These are phyloP conservation scores for Periophthalmus modestus DNA, from an alignment of 2,113 vertebrate genomes.

Conservation along the genomic window DNA sequence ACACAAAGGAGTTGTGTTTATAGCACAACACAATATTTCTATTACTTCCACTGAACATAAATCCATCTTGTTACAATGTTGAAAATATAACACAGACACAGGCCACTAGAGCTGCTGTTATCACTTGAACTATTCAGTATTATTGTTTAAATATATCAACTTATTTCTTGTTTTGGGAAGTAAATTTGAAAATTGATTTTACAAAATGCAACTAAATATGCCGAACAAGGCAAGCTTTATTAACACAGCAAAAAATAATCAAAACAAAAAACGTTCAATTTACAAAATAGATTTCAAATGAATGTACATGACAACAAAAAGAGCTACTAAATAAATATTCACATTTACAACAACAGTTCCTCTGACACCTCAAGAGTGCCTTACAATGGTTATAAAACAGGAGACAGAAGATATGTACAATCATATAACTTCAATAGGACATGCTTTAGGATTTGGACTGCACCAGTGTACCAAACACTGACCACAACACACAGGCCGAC, in stretches of 20 bases:
- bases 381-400: slow-evolving; percentile 80
- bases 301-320: slow-evolving; percentile 61
- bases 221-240: slow-evolving; percentile 78
- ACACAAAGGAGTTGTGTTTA: no score
- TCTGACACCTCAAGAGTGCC: slow-evolving; percentile 65
- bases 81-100: background rate
- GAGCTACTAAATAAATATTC: slow-evolving; percentile 77
- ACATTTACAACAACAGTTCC: slow-evolving; percentile 71
- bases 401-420: slow-evolving; percentile 74
- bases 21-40: no score
- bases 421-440: slow-evolving; percentile 74
- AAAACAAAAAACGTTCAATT: slow-evolving; percentile 26
- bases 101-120: no score
- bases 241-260: slow-evolving; percentile 62
- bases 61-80: background rate
- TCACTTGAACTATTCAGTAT: background rate
- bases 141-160: background rate
- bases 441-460: slow-evolving; percentile 77
- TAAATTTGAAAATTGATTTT: background rate
- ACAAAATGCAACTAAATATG: slow-evolving; percentile 36
- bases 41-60: no score
- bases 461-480: slow-evolving; percentile 74
- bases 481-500: slow-evolving; percentile 76
- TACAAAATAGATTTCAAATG: slow-evolving; percentile 67
- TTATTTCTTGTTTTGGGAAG: background rate